A percentile compares a stretch with the other conserved stretches of the same genome.
These are phyloP conservation scores for Micromussa lordhowensis DNA, from an alignment of 92 coral and sea anemone genomes.

Conservation along the genomic window DNA sequence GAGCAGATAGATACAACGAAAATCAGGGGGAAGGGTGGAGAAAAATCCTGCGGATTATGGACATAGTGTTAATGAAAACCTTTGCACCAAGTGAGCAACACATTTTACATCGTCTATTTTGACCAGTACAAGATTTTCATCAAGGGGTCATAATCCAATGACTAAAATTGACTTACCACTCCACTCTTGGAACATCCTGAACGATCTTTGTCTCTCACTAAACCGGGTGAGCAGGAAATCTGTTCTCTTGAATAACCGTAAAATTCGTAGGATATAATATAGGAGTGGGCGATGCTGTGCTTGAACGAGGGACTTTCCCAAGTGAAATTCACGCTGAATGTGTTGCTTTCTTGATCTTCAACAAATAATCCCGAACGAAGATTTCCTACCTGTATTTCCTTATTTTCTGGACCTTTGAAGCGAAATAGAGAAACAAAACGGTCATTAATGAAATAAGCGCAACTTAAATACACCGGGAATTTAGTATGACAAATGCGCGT, in stretches of 20 bases:
- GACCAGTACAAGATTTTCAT: too few species aligned
- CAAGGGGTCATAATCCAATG: too few species aligned
- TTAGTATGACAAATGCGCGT: too few species aligned
- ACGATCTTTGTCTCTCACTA: not conserved
- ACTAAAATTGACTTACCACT: not conserved
- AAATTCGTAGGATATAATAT: slow-evolving; percentile 41
- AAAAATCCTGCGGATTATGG: too few species aligned
- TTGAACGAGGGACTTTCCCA: slow-evolving; percentile 56
- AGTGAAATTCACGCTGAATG: slow-evolving; percentile 23
- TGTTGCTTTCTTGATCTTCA: slow-evolving; percentile 25
- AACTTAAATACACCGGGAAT: too few species aligned
- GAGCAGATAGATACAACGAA: too few species aligned
- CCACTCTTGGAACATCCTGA: not conserved
- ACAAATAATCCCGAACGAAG: not conserved
- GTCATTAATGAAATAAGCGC: too few species aligned
- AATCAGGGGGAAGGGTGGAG: too few species aligned
- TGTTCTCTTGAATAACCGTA: slow-evolving; percentile 8
- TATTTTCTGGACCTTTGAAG: not conserved
- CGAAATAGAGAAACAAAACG: too few species aligned
- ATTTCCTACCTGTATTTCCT: not conserved
- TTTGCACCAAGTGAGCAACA: too few species aligned
- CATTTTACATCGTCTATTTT: too few species aligned
- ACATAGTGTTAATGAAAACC: too few species aligned
- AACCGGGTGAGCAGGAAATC: not conserved
- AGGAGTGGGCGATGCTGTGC: slow-evolving; percentile 31